Conservation (phyloP, 2,113 vertebrate species). For the Alethe castanea region DNA sequence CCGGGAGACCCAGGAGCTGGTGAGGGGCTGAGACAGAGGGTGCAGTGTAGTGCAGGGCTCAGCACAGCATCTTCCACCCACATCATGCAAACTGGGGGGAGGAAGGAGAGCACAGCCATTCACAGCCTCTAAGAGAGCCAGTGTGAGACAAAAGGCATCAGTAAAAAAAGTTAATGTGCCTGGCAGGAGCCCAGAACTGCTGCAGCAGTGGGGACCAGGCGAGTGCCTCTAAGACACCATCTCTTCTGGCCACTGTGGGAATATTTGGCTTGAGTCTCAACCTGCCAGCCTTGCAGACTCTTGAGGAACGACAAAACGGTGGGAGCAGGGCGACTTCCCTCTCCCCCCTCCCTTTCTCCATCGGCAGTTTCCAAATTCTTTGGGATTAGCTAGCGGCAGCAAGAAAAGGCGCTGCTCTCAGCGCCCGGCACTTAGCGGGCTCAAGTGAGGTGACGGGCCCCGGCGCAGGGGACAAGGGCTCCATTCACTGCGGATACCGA, state of each 20-base stretch:
- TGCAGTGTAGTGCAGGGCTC: conserved; percentile 49
- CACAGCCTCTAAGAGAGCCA: conserved; percentile 17
- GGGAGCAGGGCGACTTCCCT: background rate
- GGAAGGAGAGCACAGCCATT: background rate
- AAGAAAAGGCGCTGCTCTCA: background rate
- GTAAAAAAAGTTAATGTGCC: conserved; percentile 43
- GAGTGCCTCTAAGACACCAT: background rate
- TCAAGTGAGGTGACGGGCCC: conserved; percentile 32
- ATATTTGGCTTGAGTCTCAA: conserved; percentile 23
- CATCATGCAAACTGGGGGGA: background rate
- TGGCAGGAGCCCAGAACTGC: conserved; percentile 32
- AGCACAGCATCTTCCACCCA: conserved; percentile 1
- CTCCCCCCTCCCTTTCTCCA: background rate
- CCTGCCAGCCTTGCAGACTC: conserved; percentile 21
- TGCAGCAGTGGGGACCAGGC: background rate
- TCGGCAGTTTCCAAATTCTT: conserved; percentile 19
- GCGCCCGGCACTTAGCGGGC: background rate
- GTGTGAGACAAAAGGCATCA: conserved; percentile 31
- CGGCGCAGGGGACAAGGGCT: conserved; percentile 48
- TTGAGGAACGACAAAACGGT: background rate
- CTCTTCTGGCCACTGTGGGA: background rate
- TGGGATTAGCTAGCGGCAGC: background rate
- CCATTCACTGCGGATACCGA: conserved; percentile 61
- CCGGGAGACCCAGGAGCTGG: background rate
- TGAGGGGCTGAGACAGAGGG: conserved; percentile 50